Base-by-base conservation (phyloP, 2,113 vertebrate genomes). In the Peromyscus polionotus region DNA sequence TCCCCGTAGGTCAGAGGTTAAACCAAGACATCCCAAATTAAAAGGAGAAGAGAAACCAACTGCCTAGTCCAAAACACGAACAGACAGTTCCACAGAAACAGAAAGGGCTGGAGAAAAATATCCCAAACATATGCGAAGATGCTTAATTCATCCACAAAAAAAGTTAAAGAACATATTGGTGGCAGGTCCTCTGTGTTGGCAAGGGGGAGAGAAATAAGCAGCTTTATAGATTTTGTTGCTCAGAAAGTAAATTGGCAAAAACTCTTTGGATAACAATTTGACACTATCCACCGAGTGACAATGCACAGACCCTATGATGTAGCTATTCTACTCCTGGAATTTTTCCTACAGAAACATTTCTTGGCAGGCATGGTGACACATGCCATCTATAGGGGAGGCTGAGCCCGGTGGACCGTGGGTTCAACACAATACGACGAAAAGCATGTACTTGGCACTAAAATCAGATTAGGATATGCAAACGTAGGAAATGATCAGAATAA, bases 201-300 rank as follows among this genome's bases (percentile, higher is more conserved):
- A 72, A 93, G n/a, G 19, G 31, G 33, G 80, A 83, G 33, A 81
- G 68, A 87, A 87, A 73, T 5, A 54, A 22, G 57, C 94, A 76
- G 19, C 26, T 48, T 26, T n/a, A 31, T 67, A 14, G 54, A 26
- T 8, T 81, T 11, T 72, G 9, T 59, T 48, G 63, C 28, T 79
- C 61, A 95, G 81, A 92, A 96, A 57, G 26, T 51, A 93, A 93
- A 85, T 5, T 65, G 67, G 65, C 33, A 95, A 88, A 80, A 81
- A 65, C 14, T 93, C 45, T 79, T 45, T 48, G 83, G 20, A 16
- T 70, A 79, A 36, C 42, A 68, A 59, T 84, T 92, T 88, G 76
- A 93, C 73, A 92, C 28, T 28, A 48, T 13, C 65, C 36, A 83
- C 65, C 17, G 86, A 83, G 54, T n/a, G 45, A 93, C 92, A 61